Conservation (phyloP, 2,888 invertebrate genomes). For the Lypha dubia region DNA sequence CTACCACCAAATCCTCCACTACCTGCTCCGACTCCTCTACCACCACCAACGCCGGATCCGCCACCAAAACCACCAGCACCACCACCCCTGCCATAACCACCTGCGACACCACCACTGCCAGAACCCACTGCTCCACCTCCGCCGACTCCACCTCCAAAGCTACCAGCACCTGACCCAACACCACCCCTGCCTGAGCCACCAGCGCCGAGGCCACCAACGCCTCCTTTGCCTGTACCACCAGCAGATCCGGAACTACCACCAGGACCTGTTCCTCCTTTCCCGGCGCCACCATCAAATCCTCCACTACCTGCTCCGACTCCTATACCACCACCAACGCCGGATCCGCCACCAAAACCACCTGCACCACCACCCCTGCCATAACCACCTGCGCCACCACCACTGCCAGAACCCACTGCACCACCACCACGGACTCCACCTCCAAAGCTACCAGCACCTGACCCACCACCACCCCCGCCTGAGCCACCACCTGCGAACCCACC, state of each 20-base stretch:
- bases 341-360: constrained; percentile 77
- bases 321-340: constrained; percentile 75
- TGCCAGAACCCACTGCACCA: not conserved
- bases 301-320: constrained; percentile 71
- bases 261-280: constrained; percentile 72
- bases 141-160: constrained; percentile 75
- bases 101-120: constrained; percentile 73
- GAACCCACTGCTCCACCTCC: constrained; percentile 10
- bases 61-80: constrained; percentile 78
- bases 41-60: constrained; percentile 76
- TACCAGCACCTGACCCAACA: constrained; percentile 79
- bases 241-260: constrained; percentile 71
- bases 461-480: constrained; percentile 80
- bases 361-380: constrained; percentile 71
- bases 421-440: constrained; percentile 74
- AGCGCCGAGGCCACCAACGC: constrained; percentile 44
- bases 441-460: constrained; percentile 77
- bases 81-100: constrained; percentile 24
- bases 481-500: too few relatives aligned
- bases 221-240: constrained; percentile 66
- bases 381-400: constrained; percentile 73
- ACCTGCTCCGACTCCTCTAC: constrained; percentile 72
- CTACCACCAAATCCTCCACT: constrained; percentile 11
- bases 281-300: not conserved
- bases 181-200: constrained; percentile 79